These are phyloP conservation scores for Oncorhynchus keta DNA, from an alignment of 2,113 vertebrate genomes.

Conservation along the genomic window DNA sequence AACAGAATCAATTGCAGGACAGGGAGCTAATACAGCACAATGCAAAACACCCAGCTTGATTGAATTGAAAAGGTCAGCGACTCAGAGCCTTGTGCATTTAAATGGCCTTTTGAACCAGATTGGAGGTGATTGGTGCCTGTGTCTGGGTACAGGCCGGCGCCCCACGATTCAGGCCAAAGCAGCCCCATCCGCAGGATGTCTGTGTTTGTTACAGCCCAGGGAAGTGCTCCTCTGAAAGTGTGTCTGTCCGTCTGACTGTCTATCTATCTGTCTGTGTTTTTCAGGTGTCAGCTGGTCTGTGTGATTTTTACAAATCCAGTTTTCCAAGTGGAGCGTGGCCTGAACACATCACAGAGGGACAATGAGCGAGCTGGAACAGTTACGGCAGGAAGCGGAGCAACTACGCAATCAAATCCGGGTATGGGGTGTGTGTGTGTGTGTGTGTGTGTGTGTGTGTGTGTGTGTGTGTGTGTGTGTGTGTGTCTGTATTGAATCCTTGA, in stretches of 20 bases:
- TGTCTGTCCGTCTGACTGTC: background rate
- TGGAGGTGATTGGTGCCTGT: slow-evolving; percentile 64
- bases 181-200: slow-evolving; percentile 46
- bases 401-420: slow-evolving; percentile 96
- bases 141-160: background rate
- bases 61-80: slow-evolving; percentile 69
- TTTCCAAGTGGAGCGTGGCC: slow-evolving; percentile 25
- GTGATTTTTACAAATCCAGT: slow-evolving; percentile 20
- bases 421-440: slow-evolving; percentile 40
- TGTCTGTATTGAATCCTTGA: background rate
- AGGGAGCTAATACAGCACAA: slow-evolving; percentile 28
- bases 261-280: slow-evolving; percentile 20
- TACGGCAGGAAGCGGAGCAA: slow-evolving; percentile 95
- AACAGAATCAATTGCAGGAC: background rate
- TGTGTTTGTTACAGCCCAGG: slow-evolving; percentile 43
- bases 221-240: slow-evolving; percentile 25
- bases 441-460: background rate
- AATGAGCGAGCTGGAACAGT: slow-evolving; percentile 98
- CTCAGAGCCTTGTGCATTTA: slow-evolving; percentile 63
- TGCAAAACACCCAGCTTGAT: slow-evolving; percentile 59
- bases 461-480: background rate
- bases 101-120: slow-evolving; percentile 67
- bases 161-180: slow-evolving; percentile 29
- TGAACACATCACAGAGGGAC: slow-evolving; percentile 65
- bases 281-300: slow-evolving; percentile 64